A percentile compares a stretch with the other conserved stretches of the same genome.
These are phyloP conservation scores for Australoheros scitulus DNA, from an alignment of 2,113 vertebrate genomes.

Conservation along the genomic window DNA sequence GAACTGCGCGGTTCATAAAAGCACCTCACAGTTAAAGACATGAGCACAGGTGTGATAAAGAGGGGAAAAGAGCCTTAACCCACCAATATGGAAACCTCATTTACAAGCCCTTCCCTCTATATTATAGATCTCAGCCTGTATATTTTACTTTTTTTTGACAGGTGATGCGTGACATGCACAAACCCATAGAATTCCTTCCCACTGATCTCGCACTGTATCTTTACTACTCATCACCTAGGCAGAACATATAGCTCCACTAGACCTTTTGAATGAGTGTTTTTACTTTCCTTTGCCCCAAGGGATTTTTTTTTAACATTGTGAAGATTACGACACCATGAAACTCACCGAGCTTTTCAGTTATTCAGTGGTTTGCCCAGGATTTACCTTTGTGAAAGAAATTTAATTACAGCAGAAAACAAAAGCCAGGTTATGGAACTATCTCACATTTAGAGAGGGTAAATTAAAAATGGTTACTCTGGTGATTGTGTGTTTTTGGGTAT, in stretches of 20 bases:
- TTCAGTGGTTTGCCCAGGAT: constrained; percentile 24
- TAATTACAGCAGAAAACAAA: not conserved
- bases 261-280: constrained; percentile 15
- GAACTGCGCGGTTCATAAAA: constrained; percentile 18
- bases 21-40: constrained; percentile 21
- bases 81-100: constrained; percentile 47
- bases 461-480: not conserved
- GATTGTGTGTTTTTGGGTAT: not conserved
- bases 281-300: constrained; percentile 14
- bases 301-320: constrained; percentile 40
- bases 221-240: constrained; percentile 58
- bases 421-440: not conserved
- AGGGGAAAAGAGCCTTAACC: constrained; percentile 27
- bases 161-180: constrained; percentile 57
- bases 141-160: constrained; percentile 56
- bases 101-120: constrained; percentile 52
- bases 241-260: constrained; percentile 21
- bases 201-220: constrained; percentile 50
- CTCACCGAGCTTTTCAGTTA: constrained; percentile 1
- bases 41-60: constrained; percentile 29
- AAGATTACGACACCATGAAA: constrained; percentile 59
- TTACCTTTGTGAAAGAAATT: constrained; percentile 37
- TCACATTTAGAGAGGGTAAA: not conserved
- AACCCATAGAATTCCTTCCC: constrained; percentile 55
- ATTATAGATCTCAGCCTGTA: constrained; percentile 55